Evolutionary conservation across 2,888 invertebrate genomes (phyloP).

Genomic region (Drosophila fulvimacula): DNA sequence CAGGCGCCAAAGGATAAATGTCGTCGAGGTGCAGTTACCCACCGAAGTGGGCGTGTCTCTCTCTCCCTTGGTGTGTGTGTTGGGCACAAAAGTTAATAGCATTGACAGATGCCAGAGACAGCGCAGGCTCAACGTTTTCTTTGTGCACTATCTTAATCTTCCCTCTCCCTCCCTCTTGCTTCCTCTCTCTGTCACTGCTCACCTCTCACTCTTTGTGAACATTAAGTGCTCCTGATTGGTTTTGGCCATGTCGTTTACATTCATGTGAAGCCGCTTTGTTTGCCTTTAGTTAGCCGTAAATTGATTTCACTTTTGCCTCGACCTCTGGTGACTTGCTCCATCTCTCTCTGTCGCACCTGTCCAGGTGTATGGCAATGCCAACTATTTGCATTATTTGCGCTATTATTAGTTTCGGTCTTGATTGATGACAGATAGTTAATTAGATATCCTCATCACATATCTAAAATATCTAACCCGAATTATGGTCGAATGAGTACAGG

Average conservation of each 20-base stretch:
- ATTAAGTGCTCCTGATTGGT: slow-evolving; percentile 68
- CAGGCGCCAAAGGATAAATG: slow-evolving; percentile 70
- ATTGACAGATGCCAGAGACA: slow-evolving; percentile 72
- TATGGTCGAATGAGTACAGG: neutral
- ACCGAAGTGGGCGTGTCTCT: neutral
- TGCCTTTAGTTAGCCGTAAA: slow-evolving; percentile 50
- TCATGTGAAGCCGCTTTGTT: slow-evolving; percentile 58
- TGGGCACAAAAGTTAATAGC: slow-evolving; percentile 68
- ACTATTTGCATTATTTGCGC: slow-evolving; percentile 5
- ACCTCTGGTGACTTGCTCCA: neutral
- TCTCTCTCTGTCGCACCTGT: neutral
- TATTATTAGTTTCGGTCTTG: slow-evolving; percentile 8
- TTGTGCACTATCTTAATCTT: slow-evolving; percentile 50
- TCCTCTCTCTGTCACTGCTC: no score
- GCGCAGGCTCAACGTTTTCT: slow-evolving; percentile 44
- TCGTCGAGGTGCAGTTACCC: slow-evolving; percentile 40
- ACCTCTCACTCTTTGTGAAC: slow-evolving; percentile 2
- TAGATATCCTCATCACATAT: neutral
- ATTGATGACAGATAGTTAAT: slow-evolving; percentile 6
- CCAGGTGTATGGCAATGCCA: slow-evolving; percentile 9
- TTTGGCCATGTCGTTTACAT: slow-evolving; percentile 56
- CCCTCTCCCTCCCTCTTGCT: neutral
- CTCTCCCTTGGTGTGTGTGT: neutral
- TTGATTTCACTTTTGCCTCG: slow-evolving; percentile 44
- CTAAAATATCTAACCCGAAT: neutral